Evolutionary conservation across 2,113 vertebrate genomes (phyloP), one percentile per base, ranked within the genome.

Genomic region (Alethe castanea): DNA sequence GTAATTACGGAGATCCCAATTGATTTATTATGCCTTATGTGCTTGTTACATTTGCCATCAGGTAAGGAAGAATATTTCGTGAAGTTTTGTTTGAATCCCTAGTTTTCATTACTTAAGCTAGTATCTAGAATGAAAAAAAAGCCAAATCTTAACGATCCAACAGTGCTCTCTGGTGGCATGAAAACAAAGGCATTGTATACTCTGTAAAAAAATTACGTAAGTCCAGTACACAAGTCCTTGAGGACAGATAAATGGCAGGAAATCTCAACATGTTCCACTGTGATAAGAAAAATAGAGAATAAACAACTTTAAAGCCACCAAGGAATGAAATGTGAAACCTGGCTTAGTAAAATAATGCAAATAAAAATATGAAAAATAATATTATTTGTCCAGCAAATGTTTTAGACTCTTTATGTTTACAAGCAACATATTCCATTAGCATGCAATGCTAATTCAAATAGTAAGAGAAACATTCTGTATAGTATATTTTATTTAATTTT

Each of bases 121-220:
- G 73, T 48, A 52, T 70, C 78, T 82, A 66, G 52, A 82, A 91
- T 74, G 31, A 77, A 79, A 90, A 22, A 92, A 72, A 89, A 60
- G 6, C 3, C 77, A 79, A 66, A 57, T 79, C 88, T 87, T 67
- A 88, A 88, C 0, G 73, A 95, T 97, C 64, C 97, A 97, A 97
- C 96, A 97, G 90, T 97, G 97, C 97, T 97, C 97, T 97, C 98
- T 98, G 95, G 96, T 97, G 97, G 97, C 0, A 0, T 56, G 42
- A 95, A 94, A 81, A 94, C 89, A 95, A 94, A 96, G 94, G 36
- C 36, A 64, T 83, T 78, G 69, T 83, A 78, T 85, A 38, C 53
- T 76, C 36, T 40, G 20, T 44, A 60, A 83, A 92, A 60, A 93
- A 64, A 38, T 73, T 88, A 15, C 4, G 7, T 24, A 62, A 73